Percentiles rank a stretch among this genome's conserved stretches.
Evolutionary conservation across 2,797 vertebrate genomes (phyloP).

Genomic region (Labeo calbasu): DNA sequence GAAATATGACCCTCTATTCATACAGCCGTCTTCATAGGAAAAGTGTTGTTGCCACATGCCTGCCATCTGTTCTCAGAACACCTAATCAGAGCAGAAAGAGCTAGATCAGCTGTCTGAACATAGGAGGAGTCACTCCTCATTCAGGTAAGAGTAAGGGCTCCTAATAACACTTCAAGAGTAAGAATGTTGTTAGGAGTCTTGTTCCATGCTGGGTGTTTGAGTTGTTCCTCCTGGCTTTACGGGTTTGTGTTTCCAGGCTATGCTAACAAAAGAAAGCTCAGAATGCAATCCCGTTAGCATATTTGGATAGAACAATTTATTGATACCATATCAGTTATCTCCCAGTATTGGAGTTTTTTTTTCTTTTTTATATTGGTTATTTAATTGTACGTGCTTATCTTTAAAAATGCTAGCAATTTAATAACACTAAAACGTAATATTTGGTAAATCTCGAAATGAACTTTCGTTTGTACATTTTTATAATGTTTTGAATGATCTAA

Average conservation of each 20-base stretch:
- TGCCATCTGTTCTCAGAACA: conserved; percentile 13
- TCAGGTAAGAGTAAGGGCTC: neutral
- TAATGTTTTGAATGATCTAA: neutral
- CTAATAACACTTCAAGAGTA: too few species aligned
- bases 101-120: conserved; percentile 20
- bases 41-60: conserved; percentile 16
- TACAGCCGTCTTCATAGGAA: conserved; percentile 28
- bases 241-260: neutral
- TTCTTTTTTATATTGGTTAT: neutral
- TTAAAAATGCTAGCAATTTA: neutral
- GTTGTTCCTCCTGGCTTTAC: neutral
- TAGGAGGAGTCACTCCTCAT: neutral
- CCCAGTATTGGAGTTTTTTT: neutral
- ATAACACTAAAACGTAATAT: too few species aligned
- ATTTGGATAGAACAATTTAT: neutral
- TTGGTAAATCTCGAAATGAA: too few species aligned
- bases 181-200: neutral
- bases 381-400: neutral
- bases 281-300: neutral
- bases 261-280: neutral
- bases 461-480: neutral
- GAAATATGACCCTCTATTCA: conserved; percentile 42
- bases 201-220: neutral
- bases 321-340: neutral
- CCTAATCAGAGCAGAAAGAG: neutral